phyloP scores from a whole-genome alignment of 2,113 vertebrate genomes.

The Monopterus albus region DNA sequence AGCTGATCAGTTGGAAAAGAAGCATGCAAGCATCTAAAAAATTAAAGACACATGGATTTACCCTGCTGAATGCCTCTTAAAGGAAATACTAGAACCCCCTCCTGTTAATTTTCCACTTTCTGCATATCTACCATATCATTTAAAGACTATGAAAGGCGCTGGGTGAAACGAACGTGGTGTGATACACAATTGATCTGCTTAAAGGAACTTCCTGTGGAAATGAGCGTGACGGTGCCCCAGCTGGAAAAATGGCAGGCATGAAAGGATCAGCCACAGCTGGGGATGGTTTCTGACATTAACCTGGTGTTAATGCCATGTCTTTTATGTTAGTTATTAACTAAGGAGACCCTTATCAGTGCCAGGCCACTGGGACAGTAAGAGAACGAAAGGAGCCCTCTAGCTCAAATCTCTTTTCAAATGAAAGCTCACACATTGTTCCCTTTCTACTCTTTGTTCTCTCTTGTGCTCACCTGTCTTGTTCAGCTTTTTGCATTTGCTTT shows the following conservation, averaged over 20 bases:
- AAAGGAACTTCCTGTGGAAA: slow-evolving; percentile 59
- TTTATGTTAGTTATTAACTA: slow-evolving; percentile 68
- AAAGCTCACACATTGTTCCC: slow-evolving; percentile 2
- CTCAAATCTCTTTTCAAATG: slow-evolving; percentile 13
- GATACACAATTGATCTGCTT: slow-evolving; percentile 50
- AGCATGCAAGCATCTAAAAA: not conserved
- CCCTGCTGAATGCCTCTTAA: slow-evolving; percentile 8
- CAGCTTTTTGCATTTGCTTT: slow-evolving; percentile 5
- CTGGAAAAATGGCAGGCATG: slow-evolving; percentile 69
- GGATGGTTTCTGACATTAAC: slow-evolving; percentile 70
- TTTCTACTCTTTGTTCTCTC: not conserved
- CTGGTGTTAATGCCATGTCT: slow-evolving; percentile 70
- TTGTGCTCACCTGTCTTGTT: not conserved
- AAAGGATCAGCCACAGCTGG: slow-evolving; percentile 65
- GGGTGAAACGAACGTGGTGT: slow-evolving; percentile 28
- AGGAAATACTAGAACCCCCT: slow-evolving; percentile 10
- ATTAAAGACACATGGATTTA: not conserved
- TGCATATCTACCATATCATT: slow-evolving; percentile 31
- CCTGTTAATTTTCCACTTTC: slow-evolving; percentile 24
- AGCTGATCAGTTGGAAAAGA: not conserved
- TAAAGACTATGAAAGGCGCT: slow-evolving; percentile 28
- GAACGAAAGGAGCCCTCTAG: not conserved
- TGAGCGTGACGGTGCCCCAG: slow-evolving; percentile 38
- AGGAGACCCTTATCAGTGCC: slow-evolving; percentile 67
- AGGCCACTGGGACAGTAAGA: slow-evolving; percentile 26